Percentiles rank a stretch among this genome's conserved stretches.
Conservation (phyloP, 2,888 invertebrate genomes). For the Bombylius discolor region DNA sequence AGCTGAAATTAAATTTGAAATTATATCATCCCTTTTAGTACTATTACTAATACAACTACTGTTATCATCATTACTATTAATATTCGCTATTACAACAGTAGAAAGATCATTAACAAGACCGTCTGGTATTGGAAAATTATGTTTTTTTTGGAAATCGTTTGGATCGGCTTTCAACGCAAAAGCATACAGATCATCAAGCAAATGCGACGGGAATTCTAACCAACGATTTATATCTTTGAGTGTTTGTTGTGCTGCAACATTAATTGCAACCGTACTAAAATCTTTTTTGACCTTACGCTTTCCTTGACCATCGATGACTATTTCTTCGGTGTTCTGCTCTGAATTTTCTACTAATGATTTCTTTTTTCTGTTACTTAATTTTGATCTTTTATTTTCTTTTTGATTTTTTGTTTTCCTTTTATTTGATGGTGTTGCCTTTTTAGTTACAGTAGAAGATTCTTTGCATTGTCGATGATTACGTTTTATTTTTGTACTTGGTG, state of each 20-base stretch:
- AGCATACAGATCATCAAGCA: conserved; percentile 50
- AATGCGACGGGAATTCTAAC: conserved; percentile 71
- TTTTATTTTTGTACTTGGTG: neutral
- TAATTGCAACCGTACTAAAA: conserved; percentile 47
- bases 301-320: conserved; percentile 21
- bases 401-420: conserved; percentile 15
- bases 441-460: conserved; percentile 14
- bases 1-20: conserved; percentile 19
- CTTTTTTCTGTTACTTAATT: neutral
- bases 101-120: conserved; percentile 33
- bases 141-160: conserved; percentile 33
- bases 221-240: conserved; percentile 78
- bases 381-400: neutral
- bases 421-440: conserved; percentile 22
- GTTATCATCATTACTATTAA: too few species aligned
- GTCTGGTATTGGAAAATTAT: conserved; percentile 29
- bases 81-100: neutral
- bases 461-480: neutral
- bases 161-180: conserved; percentile 37
- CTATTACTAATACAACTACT: too few species aligned
- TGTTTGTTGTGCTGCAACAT: conserved; percentile 51
- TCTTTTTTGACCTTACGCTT: conserved; percentile 15
- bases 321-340: conserved; percentile 2
- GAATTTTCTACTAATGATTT: conserved; percentile 7
- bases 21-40: conserved; percentile 19